phyloP scores from a whole-genome alignment of 1,140 invertebrate genomes.

The Bilobella aurantiaca region DNA sequence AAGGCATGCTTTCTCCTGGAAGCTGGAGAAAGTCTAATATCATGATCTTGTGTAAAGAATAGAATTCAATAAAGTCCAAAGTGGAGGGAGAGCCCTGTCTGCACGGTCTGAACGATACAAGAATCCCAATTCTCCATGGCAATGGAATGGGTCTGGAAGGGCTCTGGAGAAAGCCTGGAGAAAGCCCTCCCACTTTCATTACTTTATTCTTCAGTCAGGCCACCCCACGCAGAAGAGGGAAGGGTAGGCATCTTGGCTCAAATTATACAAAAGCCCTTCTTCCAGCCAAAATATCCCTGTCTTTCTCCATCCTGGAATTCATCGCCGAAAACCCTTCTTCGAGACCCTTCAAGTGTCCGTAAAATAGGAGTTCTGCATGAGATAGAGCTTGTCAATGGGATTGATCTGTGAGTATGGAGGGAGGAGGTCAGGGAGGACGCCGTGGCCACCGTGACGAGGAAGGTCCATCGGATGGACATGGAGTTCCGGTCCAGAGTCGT shows the following conservation, averaged over 20 bases:
- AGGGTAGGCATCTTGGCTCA: too few relatives aligned
- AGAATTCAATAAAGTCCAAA: background rate
- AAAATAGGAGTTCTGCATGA: constrained; percentile 94
- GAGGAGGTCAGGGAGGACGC: constrained; percentile 41
- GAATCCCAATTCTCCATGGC: too few relatives aligned
- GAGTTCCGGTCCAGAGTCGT: constrained; percentile 44
- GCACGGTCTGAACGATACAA: background rate
- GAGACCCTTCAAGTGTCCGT: constrained; percentile 41
- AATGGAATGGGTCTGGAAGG: too few relatives aligned
- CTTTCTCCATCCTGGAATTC: background rate
- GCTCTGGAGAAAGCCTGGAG: background rate
- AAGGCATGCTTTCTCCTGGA: background rate
- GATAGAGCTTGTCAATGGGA: constrained; percentile 93
- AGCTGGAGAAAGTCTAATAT: background rate
- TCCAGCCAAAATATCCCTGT: too few relatives aligned
- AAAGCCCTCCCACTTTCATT: background rate
- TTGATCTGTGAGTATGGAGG: constrained; percentile 59
- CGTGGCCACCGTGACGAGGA: constrained; percentile 37
- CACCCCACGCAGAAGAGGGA: too few relatives aligned
- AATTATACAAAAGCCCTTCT: too few relatives aligned
- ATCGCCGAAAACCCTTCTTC: background rate
- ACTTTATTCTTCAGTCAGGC: too few relatives aligned
- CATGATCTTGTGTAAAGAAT: background rate
- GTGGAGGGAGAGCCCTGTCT: background rate
- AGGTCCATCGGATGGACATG: constrained; percentile 2